phyloP scores from a whole-genome alignment of 2,113 vertebrate genomes.

The Eclectus roratus region DNA sequence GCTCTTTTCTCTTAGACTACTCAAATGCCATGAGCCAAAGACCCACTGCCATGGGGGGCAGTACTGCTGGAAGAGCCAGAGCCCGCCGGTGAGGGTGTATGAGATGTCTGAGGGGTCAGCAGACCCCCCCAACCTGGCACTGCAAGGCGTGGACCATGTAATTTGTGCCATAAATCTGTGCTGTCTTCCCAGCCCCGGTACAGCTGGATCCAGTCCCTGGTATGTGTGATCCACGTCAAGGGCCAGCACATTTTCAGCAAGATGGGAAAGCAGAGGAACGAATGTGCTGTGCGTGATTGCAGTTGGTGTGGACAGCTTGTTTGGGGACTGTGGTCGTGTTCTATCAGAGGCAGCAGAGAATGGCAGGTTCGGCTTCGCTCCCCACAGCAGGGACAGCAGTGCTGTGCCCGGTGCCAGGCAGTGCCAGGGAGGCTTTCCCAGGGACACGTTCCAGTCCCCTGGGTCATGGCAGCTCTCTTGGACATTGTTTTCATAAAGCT shows the following conservation, averaged over 20 bases:
- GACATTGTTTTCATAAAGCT: background rate
- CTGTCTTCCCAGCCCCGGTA: background rate
- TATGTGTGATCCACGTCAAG: background rate
- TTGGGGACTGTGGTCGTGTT: background rate
- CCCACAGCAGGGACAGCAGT: background rate
- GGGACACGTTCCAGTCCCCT: slow-evolving; percentile 16
- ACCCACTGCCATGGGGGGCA: background rate
- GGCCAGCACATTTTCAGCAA: background rate
- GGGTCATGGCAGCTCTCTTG: background rate
- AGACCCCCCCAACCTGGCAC: background rate
- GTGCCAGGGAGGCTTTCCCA: background rate
- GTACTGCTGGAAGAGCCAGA: background rate
- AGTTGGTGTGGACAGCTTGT: fast-evolving
- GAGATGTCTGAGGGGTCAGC: background rate
- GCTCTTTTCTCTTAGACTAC: background rate
- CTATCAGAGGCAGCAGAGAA: background rate
- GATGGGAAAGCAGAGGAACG: background rate
- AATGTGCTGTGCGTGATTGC: fast-evolving
- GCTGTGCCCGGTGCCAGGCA: fast-evolving
- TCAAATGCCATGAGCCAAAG: background rate
- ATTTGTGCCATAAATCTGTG: background rate
- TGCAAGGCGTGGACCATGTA: background rate
- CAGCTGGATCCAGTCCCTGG: background rate
- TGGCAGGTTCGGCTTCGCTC: fast-evolving
- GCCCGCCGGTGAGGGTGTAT: background rate